A percentile compares a stretch with the other conserved stretches of the same genome.
Evolutionary conservation across 2,888 invertebrate genomes (phyloP).

Genomic region (Archips crataeganus): DNA sequence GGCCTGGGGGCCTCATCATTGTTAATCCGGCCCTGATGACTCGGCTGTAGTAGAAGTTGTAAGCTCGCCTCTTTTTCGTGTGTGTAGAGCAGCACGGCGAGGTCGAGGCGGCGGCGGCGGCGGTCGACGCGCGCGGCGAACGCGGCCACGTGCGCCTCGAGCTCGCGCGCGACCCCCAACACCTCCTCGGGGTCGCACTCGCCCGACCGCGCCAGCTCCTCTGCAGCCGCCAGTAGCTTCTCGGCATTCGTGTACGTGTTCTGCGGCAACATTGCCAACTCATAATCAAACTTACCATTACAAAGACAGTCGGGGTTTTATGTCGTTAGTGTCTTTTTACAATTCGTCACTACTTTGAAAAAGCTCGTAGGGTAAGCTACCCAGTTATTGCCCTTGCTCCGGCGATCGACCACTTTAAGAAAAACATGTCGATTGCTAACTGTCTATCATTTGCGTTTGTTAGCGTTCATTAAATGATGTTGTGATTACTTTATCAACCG

Average conservation of each 20-base stretch:
- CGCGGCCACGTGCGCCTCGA: constrained; percentile 97
- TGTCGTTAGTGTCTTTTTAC: too few relatives aligned
- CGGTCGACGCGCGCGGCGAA: constrained; percentile 97
- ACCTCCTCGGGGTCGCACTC: constrained; percentile 99
- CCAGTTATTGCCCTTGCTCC: too few relatives aligned
- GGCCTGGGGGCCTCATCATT: too few relatives aligned
- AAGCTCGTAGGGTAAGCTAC: too few relatives aligned
- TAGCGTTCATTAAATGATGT: too few relatives aligned
- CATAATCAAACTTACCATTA: background rate
- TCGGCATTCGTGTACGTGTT: constrained; percentile 99
- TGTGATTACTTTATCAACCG: too few relatives aligned
- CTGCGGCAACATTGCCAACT: constrained; percentile 70
- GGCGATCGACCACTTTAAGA: too few relatives aligned
- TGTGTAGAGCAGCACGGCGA: constrained; percentile 97
- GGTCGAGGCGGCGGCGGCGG: constrained; percentile 94
- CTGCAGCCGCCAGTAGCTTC: constrained; percentile 97
- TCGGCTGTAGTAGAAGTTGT: background rate
- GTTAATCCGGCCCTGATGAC: too few relatives aligned
- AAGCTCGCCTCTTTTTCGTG: constrained; percentile 94
- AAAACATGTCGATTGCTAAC: too few relatives aligned
- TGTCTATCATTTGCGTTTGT: too few relatives aligned
- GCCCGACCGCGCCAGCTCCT: constrained; percentile 97
- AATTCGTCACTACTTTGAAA: too few relatives aligned
- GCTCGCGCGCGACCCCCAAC: constrained; percentile 96
- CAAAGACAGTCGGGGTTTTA: background rate